A percentile compares a stretch with the other conserved stretches of the same genome.
Evolutionary conservation across 2,888 invertebrate species (phyloP).

Genomic region (Acheta domesticus): DNA sequence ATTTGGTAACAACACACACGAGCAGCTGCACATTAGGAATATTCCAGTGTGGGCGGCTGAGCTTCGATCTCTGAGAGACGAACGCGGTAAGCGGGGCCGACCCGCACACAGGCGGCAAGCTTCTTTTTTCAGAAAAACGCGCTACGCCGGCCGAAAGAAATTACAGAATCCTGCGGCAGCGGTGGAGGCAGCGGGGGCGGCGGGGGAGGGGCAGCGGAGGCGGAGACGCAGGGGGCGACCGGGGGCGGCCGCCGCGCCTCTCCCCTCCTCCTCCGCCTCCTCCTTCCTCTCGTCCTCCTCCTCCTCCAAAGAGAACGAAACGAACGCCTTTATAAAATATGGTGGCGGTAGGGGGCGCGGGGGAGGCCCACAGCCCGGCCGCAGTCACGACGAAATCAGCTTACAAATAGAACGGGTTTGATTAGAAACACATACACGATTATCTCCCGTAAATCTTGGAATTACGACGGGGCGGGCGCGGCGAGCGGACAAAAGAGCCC

Average conservation of each 20-base stretch:
- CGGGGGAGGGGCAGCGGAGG: background rate
- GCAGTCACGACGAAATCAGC: constrained; percentile 18
- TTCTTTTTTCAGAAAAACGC: constrained; percentile 3
- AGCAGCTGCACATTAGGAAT: no score
- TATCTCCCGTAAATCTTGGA: constrained; percentile 18
- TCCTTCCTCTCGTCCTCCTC: background rate
- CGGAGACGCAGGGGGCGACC: background rate
- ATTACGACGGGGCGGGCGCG: constrained; percentile 18
- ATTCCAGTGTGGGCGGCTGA: background rate
- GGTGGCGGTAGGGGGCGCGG: constrained; percentile 4
- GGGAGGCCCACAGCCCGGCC: background rate
- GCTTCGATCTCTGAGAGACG: background rate
- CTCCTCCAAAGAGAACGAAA: background rate
- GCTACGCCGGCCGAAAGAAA: background rate
- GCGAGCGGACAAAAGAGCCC: background rate
- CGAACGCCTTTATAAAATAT: constrained; percentile 18
- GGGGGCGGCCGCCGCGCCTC: background rate
- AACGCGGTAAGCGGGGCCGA: background rate
- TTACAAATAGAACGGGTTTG: constrained; percentile 18
- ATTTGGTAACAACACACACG: no score
- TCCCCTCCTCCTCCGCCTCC: background rate
- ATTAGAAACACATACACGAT: constrained; percentile 18
- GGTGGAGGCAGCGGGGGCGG: background rate
- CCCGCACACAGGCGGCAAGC: background rate
- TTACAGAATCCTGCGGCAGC: constrained; percentile 18